These are phyloP conservation scores for Darevskia mixta DNA, from an alignment of 2,797 vertebrate species.

Conservation along the genomic window DNA sequence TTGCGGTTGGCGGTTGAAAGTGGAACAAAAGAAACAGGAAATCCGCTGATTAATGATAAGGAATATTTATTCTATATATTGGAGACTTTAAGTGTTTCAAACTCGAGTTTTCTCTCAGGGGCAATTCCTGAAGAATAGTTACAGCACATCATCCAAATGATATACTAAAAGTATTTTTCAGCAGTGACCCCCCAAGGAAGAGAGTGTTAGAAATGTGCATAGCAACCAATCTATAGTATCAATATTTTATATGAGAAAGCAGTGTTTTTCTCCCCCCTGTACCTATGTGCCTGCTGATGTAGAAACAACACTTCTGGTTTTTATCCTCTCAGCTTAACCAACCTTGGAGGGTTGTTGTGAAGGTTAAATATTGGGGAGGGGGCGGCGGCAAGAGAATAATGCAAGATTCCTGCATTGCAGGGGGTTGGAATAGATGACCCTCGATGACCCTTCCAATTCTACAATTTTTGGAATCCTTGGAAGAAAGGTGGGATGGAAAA, in stretches of 20 bases:
- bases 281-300: not conserved
- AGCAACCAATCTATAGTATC: constrained; percentile 1
- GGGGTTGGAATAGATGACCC: too few relatives aligned
- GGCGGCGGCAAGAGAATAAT: too few relatives aligned
- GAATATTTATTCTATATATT: constrained; percentile 27
- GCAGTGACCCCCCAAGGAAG: not conserved
- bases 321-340: not conserved
- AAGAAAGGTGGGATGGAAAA: not conserved
- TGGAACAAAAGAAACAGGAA: not conserved
- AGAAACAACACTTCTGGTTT: not conserved
- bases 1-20: not conserved
- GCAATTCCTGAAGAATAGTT: constrained; percentile 3
- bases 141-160: not conserved
- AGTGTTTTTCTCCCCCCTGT: not conserved
- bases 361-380: not conserved
- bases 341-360: not conserved
- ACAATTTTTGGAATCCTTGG: too few relatives aligned
- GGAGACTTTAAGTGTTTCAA: not conserved
- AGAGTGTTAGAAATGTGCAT: not conserved
- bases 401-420: too few relatives aligned
- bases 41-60: not conserved
- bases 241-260: not conserved
- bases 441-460: too few relatives aligned
- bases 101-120: not conserved
- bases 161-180: not conserved